A percentile compares a stretch with the other conserved stretches of the same genome.
Conservation (phyloP, 1,140 invertebrate species). For the Drosophila repletoides region DNA sequence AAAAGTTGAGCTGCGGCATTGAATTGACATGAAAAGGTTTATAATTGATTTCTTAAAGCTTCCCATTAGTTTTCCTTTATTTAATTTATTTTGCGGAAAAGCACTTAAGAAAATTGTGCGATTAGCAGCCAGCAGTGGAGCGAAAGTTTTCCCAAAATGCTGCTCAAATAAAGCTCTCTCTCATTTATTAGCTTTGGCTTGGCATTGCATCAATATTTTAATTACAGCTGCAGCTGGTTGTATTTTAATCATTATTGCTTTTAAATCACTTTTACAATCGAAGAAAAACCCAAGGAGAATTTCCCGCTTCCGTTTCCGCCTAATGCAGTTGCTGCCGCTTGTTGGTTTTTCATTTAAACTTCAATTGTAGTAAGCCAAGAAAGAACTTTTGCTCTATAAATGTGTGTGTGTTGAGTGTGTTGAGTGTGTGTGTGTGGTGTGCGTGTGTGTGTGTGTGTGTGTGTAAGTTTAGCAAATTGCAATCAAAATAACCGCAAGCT, state of each 20-base stretch:
- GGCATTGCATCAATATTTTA: background rate
- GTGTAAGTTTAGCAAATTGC: constrained; percentile 62
- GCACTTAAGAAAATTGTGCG: no score
- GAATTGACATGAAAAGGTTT: no score
- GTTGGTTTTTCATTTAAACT: constrained; percentile 60
- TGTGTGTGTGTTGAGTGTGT: constrained; percentile 13
- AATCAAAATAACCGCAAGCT: constrained; percentile 74
- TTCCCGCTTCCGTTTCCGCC: no score
- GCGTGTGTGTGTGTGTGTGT: constrained; percentile 34
- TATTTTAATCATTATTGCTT: background rate
- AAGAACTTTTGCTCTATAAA: constrained; percentile 33
- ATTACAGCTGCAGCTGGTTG: background rate
- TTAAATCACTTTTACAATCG: background rate
- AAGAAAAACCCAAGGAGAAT: background rate
- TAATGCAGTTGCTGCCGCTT: constrained; percentile 46
- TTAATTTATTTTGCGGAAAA: no score
- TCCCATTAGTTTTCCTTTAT: no score
- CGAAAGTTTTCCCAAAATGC: no score
- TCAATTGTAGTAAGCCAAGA: constrained; percentile 53
- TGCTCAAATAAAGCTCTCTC: background rate
- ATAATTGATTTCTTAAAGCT: no score
- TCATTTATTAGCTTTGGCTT: background rate
- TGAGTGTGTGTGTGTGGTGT: constrained; percentile 38
- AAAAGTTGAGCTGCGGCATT: no score
- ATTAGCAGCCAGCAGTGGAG: no score